Base-by-base conservation (phyloP, 2,797 vertebrate species). In the Danio aesculapii region DNA sequence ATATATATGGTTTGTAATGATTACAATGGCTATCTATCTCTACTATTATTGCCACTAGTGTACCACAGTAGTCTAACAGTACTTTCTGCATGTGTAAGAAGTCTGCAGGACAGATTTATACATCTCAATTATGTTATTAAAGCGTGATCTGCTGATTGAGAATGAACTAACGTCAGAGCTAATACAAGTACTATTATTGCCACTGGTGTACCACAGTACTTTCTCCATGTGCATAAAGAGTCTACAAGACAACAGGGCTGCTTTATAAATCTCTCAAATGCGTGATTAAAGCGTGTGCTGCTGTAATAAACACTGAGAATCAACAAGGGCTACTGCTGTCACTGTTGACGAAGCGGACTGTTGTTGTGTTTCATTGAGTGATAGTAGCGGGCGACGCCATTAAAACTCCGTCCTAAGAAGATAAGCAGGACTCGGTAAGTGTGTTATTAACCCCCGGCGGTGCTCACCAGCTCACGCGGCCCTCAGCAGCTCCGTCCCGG, bases 381-480 rank as follows among this genome's bases (percentile, higher is more conserved):
- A 53, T 11, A 53, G 47, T 7, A 49, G 21, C 30, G 39, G 16
- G 41, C 46, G 46, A n/a, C 19, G 46, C 55, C 71, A 50, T 63
- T 75, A 63, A 75, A 75, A 30, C 10, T 75, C 73, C 86, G 88
- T 88, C 86, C 73, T 62, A 61, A 66, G 80, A 90, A 53, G 64
- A 66, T 5, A 44, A 89, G 90, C 90, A 90, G 92, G 90, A 49
- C 14, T 21, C 49, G 69, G 67, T 55, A 70, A 47, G 41, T 30
- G 43, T 47, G 49, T 14, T 12, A 57, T 53, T 30, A 57, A 66
- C 55, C 55, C 49, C 49, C 50, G 50, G 57, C 83, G 52, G 17
- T 61, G 81, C 93, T 93, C 89, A 94, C 93, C 94, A 91, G 90
- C 93, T 89, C 81, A 88, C 88, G 88, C 90, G 90, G 88, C 83